Evolutionary conservation across 2,888 invertebrate species (phyloP), one percentile per base, ranked within the genome.

Genomic region (Sussaba pulchella): DNA sequence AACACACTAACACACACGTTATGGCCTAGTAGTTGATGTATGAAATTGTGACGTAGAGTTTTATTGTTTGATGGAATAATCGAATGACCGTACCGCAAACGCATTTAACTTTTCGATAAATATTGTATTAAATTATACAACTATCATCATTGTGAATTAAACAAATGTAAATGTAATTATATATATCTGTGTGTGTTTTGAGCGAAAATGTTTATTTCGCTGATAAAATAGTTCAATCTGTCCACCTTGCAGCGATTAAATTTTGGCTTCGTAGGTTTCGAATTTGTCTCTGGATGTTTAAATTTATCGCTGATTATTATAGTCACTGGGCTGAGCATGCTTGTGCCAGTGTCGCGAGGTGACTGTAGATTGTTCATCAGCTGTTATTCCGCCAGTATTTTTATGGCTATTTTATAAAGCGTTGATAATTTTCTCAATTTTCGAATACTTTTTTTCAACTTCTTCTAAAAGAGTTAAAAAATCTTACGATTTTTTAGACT

Each of bases 31-130:
- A 70, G 41, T 72, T 39, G 52, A 72, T 50, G 9, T 50, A 36
- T 21, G 36, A 12, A 64, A 43, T 36, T 43, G 45, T 24, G 26
- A 67, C 26, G 26, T 69, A 26, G 1, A 57, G 63, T 70, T 24
- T 1, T 66, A 59, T 59, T 24, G 52, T 71, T 75, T 43, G 47
- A 77, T 81, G 50, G 50, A 63, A 57, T 50, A 21, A 59, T 74
- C 73, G 73, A 78, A 64, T 26, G 36, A 71, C 76, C 81, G 81
- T 77, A 81, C 81, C 81, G 77, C 73, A 76, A 81, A 77, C 72
- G 81, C 81, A 81, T 81, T 81, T 81, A 81, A 81, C 63, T 77
- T 81, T 77, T 81, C 67, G 73, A 78, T 81, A 75, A 57, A 81
- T 80, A 76, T 72, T 72, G 41, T 54, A 57, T 21, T 31, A 64